Percentiles rank a stretch among this genome's conserved stretches.
These are phyloP conservation scores for Euborellia annulipes DNA, from an alignment of 1,140 invertebrate species.

Conservation along the genomic window DNA sequence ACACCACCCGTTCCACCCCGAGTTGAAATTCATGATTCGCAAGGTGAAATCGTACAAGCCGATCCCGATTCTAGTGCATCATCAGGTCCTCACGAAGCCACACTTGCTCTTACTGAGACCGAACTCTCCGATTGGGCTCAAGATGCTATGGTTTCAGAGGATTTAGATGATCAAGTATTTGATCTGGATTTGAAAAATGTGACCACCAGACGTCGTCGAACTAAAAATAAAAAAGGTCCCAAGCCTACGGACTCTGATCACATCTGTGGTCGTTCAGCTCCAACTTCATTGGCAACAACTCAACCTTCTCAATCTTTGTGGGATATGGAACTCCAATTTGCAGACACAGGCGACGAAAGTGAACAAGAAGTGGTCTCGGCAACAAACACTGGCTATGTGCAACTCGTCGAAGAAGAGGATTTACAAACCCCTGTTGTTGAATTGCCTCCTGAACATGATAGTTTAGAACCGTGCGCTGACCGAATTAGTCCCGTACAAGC, in stretches of 20 bases:
- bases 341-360: constrained; percentile 51
- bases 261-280: too few species aligned
- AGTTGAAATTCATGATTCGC: constrained; percentile 47
- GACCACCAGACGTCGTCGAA: constrained; percentile 18
- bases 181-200: constrained; percentile 37
- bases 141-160: constrained; percentile 45
- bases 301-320: too few species aligned
- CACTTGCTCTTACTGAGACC: constrained; percentile 58
- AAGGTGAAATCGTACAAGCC: constrained; percentile 31
- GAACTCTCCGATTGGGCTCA: constrained; percentile 73
- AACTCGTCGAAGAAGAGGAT: constrained; percentile 34
- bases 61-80: constrained; percentile 29
- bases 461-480: too few species aligned
- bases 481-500: too few species aligned
- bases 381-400: constrained; percentile 45
- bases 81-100: constrained; percentile 33
- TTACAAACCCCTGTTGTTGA: constrained; percentile 12
- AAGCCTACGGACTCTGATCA: too few species aligned
- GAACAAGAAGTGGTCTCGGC: constrained; percentile 10
- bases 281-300: too few species aligned
- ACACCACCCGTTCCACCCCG: constrained; percentile 26
- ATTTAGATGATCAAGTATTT: constrained; percentile 47
- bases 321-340: constrained; percentile 41
- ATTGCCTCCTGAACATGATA: background rate
- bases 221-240: constrained; percentile 8